Base-by-base conservation (phyloP, 1,140 invertebrate genomes). In the Sarcophaga peregrina region DNA sequence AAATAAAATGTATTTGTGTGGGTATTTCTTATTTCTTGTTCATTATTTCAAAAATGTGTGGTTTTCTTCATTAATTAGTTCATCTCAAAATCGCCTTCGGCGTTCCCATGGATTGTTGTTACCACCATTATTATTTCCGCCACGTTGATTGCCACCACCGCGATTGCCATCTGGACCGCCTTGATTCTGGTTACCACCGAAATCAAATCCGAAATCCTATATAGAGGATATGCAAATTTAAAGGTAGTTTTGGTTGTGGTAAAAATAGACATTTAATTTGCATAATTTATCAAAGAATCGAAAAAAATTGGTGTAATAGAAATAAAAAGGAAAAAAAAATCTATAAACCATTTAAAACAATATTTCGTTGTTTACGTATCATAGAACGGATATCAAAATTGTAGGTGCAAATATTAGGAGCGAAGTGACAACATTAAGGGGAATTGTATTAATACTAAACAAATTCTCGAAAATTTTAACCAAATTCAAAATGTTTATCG, bases 41-140 rank as follows among this genome's bases (percentile, higher is more conserved):
- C 62, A 20, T 68, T 68, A 68, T 20, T 78, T 50, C 15, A 78
- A 10, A 37, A 8, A 45, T 72, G 3, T 47, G 58, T 48, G 75
- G 48, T 20, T 37, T 37, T 37, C 25, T 37, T 78, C 75, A 37
- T 78, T 47, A 50, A 9, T 78, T 9, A 50, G 17, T 78, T 78
- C 75, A 78, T 82, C 82, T 84, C 82, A 84, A 75, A 89, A 89
- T 86, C 88, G 88, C 84, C 84, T 80, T 83, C 88, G 86, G 58
- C 88, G 86, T 86, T 88, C 88, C 88, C 88, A 89, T 87, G 88
- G 88, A 85, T 86, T 88, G 85, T 88, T 89, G 86, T 87, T 89
- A 84, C 84, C 85, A 83, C 84, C 87, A 86, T 86, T 87, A 87
- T 87, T 87, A 82, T 89, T 89, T 86, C 88, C 88, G 86, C 88